Evolutionary conservation across 2,888 invertebrate genomes (phyloP), one percentile per base, ranked within the genome.

Genomic region (Orthosia gothica): DNA sequence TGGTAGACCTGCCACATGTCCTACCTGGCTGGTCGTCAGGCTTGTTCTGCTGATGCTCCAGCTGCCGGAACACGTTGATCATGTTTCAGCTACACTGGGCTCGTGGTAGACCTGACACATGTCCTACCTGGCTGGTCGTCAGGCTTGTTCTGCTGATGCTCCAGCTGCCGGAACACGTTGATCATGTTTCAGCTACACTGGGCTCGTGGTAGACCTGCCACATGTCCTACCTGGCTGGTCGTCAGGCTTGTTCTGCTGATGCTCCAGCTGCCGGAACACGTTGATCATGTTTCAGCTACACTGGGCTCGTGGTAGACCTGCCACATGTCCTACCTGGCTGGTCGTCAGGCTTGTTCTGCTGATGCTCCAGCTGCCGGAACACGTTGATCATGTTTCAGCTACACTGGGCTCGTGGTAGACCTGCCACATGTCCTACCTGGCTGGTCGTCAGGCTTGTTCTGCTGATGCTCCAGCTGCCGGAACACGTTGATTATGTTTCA

Each of bases 261-360:
- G 98, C 95, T 99, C 99, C 97, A 99, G 97, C 95, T 99, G 98
- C 1, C 99, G 97, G 97, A 99, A 99, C 87, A 99, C 98, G 89
- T 97, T 97, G 85, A 99, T 97, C 98, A 99, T 99, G 90, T n/a
- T n/a, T n/a, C n/a, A n/a, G n/a, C 26, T 26, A 26, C 26, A 4
- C 26, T 26, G 26, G 26, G 26, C 26, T 26, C 26, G 26, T 26
- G 26, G 26, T 26, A 26, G 26, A 26, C 4, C 26, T 26, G 26
- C 3, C 26, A 26, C 9, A 40, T 40, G 45, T 0, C 16, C 0
- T 89, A 90, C 95, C 97, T 74, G 96, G 96, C 16, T 96, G 96
- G 20, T 97, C 93, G 20, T 96, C 97, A 18, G 96, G 95, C 79
- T 97, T 95, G 74, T 91, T 90, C 71, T 96, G 96, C 84, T 97